phyloP scores from a whole-genome alignment of 2,888 invertebrate genomes.

The Ethmia dodecea region DNA sequence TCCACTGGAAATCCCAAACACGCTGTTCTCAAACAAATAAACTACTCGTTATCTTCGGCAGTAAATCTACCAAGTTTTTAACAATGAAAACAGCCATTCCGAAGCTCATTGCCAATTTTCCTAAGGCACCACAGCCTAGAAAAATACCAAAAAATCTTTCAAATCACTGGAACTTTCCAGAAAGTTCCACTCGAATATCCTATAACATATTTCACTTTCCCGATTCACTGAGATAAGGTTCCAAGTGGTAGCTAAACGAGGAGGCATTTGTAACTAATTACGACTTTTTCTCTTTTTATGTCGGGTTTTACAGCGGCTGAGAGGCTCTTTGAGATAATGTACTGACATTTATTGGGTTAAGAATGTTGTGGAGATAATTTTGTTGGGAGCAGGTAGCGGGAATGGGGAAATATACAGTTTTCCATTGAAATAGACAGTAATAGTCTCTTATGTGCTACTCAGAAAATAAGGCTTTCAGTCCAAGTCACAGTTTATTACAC shows the following conservation, averaged over 20 bases:
- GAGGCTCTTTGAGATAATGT: conserved; percentile 29
- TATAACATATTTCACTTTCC: not conserved
- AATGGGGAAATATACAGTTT: too few relatives aligned
- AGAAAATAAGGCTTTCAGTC: too few relatives aligned
- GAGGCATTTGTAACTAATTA: conserved; percentile 41
- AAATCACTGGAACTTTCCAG: not conserved
- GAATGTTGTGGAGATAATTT: too few relatives aligned
- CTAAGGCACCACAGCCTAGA: conserved; percentile 10
- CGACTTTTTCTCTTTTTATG: conserved; percentile 39
- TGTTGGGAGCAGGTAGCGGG: not conserved
- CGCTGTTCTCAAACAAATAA: conserved; percentile 19
- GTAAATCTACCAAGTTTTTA: conserved; percentile 32
- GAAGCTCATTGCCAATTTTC: conserved; percentile 17
- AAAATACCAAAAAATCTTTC: too few relatives aligned
- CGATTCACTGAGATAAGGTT: not conserved
- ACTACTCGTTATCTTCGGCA: conserved; percentile 21
- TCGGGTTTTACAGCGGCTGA: conserved; percentile 29
- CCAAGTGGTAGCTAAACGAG: conserved; percentile 11
- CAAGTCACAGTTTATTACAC: too few relatives aligned
- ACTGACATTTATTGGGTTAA: conserved; percentile 27
- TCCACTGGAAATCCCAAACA: too few relatives aligned
- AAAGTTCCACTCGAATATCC: not conserved
- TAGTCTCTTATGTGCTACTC: too few relatives aligned
- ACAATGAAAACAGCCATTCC: conserved; percentile 26
- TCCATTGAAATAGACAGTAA: too few relatives aligned